Percentiles rank a stretch among this genome's conserved stretches.
phyloP scores from a whole-genome alignment of 2,888 invertebrate species.

The Cheilosia urbana region DNA sequence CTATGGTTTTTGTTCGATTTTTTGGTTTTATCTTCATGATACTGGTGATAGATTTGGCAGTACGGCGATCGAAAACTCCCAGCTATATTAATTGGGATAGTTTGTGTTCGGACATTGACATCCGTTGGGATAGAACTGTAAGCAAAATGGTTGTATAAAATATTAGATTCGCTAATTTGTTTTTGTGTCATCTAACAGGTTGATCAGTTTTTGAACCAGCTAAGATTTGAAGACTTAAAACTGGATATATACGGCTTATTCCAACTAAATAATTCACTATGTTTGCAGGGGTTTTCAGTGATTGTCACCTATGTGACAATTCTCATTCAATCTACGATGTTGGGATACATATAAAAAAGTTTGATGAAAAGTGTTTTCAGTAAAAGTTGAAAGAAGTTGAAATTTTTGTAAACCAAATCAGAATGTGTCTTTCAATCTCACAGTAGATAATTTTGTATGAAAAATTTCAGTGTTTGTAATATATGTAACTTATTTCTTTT shows the following conservation, averaged over 20 bases:
- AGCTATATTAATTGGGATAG: slow-evolving; percentile 78
- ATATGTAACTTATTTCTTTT: no score
- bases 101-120: slow-evolving; percentile 79
- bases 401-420: no score
- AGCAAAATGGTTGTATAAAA: background rate
- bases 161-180: background rate
- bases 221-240: slow-evolving; percentile 24
- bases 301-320: slow-evolving; percentile 49
- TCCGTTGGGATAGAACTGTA: slow-evolving; percentile 80
- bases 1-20: slow-evolving; percentile 76
- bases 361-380: no score
- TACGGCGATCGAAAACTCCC: slow-evolving; percentile 77
- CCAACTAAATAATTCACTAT: slow-evolving; percentile 28
- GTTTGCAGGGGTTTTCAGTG: slow-evolving; percentile 33
- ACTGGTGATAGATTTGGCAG: slow-evolving; percentile 78
- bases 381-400: no score
- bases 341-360: slow-evolving; percentile 28
- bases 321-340: slow-evolving; percentile 55
- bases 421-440: no score
- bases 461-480: no score
- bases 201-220: slow-evolving; percentile 49
- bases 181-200: slow-evolving; percentile 30
- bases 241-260: slow-evolving; percentile 54
- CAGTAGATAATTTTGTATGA: no score
- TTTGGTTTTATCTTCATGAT: slow-evolving; percentile 78